Conservation (phyloP, 2,113 vertebrate species). For the Hemicordylus capensis region DNA sequence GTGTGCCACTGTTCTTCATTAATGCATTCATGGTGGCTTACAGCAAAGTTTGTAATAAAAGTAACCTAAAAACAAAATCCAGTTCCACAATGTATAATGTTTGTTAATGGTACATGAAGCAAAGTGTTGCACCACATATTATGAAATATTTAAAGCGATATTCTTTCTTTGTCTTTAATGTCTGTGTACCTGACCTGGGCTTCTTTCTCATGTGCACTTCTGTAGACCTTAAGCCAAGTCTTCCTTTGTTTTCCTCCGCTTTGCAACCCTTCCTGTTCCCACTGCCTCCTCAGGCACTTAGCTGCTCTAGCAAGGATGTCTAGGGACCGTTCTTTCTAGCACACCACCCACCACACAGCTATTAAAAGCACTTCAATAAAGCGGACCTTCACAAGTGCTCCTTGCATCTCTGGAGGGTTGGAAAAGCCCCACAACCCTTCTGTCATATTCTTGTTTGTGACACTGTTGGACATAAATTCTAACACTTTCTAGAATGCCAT, state of each 20-base stretch:
- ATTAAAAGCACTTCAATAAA: slow-evolving; percentile 8
- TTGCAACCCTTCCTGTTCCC: neutral
- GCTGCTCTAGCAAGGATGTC: neutral
- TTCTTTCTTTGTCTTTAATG: neutral
- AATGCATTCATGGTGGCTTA: no score
- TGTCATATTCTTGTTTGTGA: neutral
- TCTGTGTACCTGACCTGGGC: neutral
- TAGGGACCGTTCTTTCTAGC: neutral
- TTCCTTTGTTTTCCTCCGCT: neutral
- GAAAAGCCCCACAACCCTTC: neutral
- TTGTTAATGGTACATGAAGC: no score
- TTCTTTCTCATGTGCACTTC: neutral
- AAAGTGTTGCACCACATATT: neutral
- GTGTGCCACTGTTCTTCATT: no score
- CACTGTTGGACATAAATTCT: neutral
- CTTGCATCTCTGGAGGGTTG: neutral
- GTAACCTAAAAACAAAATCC: neutral
- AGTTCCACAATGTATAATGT: neutral
- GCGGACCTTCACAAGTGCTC: neutral
- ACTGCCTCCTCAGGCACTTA: neutral
- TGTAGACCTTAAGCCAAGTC: neutral
- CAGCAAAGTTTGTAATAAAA: neutral
- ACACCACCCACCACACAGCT: neutral
- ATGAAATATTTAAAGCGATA: neutral
- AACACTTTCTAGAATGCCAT: neutral